Conservation (phyloP, 2,888 invertebrate genomes). For the Chrysodeixis includens region DNA sequence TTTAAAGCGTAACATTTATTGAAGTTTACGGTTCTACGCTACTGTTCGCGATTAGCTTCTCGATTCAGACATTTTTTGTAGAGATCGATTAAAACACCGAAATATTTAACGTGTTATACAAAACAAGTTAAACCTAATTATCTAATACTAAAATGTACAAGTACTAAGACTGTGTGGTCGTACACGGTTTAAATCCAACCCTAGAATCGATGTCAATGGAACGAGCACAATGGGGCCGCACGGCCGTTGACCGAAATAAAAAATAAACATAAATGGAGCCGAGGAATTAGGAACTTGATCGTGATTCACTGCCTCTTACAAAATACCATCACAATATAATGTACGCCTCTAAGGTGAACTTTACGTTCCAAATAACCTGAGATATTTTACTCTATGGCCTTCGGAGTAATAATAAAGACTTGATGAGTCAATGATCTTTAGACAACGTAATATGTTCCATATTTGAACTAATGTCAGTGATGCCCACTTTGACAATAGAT, state of each 20-base stretch:
- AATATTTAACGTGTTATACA: neutral
- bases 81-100: neutral
- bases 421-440: constrained; percentile 54
- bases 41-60: constrained; percentile 55
- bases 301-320: constrained; percentile 70
- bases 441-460: constrained; percentile 43
- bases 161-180: constrained; percentile 25
- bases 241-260: constrained; percentile 87
- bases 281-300: constrained; percentile 78
- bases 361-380: constrained; percentile 25
- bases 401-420: constrained; percentile 39
- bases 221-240: constrained; percentile 76
- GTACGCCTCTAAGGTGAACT: constrained; percentile 31
- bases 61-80: constrained; percentile 20
- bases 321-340: constrained; percentile 37
- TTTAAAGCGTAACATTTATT: constrained; percentile 61
- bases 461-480: constrained; percentile 43
- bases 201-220: constrained; percentile 84
- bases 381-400: constrained; percentile 37
- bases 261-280: constrained; percentile 77
- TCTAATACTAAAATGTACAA: constrained; percentile 42
- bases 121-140: constrained; percentile 36
- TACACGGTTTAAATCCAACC: constrained; percentile 76
- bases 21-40: constrained; percentile 59
- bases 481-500: constrained; percentile 45